A percentile compares a stretch with the other conserved stretches of the same genome.
phyloP scores from a whole-genome alignment of 2,113 vertebrate genomes.

The Lophotis ruficrista region DNA sequence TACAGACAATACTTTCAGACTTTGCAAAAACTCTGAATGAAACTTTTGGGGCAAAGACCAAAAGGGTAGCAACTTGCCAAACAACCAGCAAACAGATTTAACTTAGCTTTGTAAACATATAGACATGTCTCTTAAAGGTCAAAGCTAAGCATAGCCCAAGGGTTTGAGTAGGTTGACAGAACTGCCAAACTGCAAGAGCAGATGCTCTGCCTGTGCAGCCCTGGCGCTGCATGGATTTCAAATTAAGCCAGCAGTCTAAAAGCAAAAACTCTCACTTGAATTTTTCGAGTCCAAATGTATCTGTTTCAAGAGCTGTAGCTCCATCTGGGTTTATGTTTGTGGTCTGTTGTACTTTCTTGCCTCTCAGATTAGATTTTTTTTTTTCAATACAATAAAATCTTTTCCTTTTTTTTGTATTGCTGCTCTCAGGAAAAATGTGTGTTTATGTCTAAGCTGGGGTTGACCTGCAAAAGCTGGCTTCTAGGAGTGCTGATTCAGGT shows the following conservation, averaged over 20 bases:
- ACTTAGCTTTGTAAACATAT: conserved; percentile 26
- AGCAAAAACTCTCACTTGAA: neutral
- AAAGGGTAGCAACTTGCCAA: conserved; percentile 10
- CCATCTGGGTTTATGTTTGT: neutral
- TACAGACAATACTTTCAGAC: neutral
- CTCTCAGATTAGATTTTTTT: neutral
- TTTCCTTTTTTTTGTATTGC: neutral
- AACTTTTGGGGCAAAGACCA: neutral
- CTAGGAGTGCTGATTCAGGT: conserved; percentile 19
- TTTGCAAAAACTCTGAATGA: neutral
- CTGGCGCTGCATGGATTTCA: neutral
- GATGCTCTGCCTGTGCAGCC: neutral
- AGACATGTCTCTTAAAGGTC: conserved; percentile 42
- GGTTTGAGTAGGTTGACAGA: conserved; percentile 19
- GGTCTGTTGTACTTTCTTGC: neutral
- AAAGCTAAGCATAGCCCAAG: conserved; percentile 42
- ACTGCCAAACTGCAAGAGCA: neutral
- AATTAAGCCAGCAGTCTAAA: conserved; percentile 15
- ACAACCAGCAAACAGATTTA: conserved; percentile 24
- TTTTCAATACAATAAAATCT: neutral
- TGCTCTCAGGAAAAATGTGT: neutral
- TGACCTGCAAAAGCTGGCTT: conserved; percentile 9
- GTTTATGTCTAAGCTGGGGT: conserved; percentile 16
- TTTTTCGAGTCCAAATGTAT: neutral
- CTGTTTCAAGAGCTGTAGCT: neutral